Evolutionary conservation across 2,888 invertebrate species (phyloP).

Genomic region (Pseudolycoriella hygida): DNA sequence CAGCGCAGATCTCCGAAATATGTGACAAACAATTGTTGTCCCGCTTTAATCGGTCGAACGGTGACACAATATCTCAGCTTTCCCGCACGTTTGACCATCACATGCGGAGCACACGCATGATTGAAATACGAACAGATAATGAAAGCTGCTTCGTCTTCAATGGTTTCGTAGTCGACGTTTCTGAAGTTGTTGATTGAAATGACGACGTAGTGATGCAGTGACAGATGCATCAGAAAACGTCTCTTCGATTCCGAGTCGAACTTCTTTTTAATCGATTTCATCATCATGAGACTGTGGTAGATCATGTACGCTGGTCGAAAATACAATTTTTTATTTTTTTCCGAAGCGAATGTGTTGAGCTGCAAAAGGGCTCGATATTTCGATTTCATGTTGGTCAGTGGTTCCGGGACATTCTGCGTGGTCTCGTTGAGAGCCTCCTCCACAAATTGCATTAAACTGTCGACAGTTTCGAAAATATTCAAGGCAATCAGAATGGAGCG

Average conservation of each 20-base stretch:
- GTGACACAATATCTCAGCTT: neutral
- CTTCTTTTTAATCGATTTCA: neutral
- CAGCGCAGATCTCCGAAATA: neutral
- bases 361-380: neutral
- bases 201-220: neutral
- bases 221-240: conserved; percentile 3
- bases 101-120: conserved; percentile 1
- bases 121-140: neutral
- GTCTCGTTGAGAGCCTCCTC: neutral
- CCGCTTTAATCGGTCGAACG: neutral
- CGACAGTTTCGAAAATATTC: neutral
- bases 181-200: neutral
- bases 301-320: neutral
- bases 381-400: neutral
- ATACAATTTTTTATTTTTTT: neutral
- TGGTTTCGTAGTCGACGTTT: neutral
- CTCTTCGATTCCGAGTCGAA: neutral
- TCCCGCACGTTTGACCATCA: neutral
- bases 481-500: neutral
- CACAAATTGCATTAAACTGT: neutral
- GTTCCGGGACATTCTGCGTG: neutral
- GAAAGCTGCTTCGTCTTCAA: neutral
- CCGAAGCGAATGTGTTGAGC: neutral
- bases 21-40: conserved; percentile 3
- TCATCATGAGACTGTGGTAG: neutral